Percentiles rank a stretch among this genome's conserved stretches.
These are phyloP conservation scores for Atethmia centrago DNA, from an alignment of 2,888 invertebrate genomes.

Conservation along the genomic window DNA sequence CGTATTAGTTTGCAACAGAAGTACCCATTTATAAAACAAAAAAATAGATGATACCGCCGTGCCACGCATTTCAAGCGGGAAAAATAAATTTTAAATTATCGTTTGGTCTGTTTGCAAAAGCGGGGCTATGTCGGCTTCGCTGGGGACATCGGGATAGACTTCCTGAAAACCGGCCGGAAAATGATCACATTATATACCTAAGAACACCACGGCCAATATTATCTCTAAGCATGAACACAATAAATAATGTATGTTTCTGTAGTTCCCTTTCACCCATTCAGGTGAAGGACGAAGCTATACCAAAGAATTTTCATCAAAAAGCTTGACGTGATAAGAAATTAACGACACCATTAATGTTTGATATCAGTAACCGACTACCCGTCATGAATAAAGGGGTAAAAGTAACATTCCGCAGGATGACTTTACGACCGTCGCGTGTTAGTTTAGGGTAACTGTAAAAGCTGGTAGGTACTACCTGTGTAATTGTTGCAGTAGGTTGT, in stretches of 20 bases:
- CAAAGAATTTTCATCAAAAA: conserved; percentile 45
- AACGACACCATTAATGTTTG: conserved; percentile 65
- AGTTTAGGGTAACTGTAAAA: conserved; percentile 65
- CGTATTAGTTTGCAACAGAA: no score
- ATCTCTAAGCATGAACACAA: conserved; percentile 6
- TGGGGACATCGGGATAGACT: no score
- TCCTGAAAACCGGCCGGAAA: no score
- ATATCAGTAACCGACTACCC: conserved; percentile 67
- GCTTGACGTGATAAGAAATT: conserved; percentile 62
- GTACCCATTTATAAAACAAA: no score
- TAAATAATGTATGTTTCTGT: conserved; percentile 5
- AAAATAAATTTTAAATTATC: no score
- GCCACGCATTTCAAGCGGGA: no score
- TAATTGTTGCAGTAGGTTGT: conserved; percentile 59
- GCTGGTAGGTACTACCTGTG: conserved; percentile 45
- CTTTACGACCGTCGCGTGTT: conserved; percentile 72
- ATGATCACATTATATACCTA: no score
- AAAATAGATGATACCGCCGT: no score
- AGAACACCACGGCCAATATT: background rate
- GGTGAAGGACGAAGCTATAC: conserved; percentile 32
- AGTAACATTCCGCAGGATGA: conserved; percentile 60
- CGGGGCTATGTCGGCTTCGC: no score
- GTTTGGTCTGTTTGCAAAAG: no score
- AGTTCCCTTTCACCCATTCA: background rate
- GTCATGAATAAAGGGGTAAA: conserved; percentile 70